phyloP scores from a whole-genome alignment of 2,888 invertebrate species.

The Amaurobius ferox region DNA sequence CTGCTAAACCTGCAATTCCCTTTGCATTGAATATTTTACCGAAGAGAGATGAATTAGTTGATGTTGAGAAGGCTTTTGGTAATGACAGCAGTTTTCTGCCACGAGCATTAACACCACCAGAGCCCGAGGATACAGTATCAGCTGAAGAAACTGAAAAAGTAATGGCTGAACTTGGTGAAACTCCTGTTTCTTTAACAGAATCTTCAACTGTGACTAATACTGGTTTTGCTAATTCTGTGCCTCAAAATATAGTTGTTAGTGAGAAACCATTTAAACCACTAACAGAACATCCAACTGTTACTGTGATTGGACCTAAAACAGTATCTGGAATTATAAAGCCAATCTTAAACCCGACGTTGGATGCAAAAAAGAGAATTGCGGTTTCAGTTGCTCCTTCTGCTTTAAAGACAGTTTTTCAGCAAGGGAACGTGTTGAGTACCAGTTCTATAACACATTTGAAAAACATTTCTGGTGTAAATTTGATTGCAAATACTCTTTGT shows the following conservation, averaged over 20 bases:
- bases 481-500: slow-evolving; percentile 7
- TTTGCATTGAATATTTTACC: slow-evolving; percentile 51
- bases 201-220: neutral
- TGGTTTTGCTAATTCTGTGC: neutral
- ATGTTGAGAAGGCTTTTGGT: slow-evolving; percentile 65
- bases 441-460: slow-evolving; percentile 31
- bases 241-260: neutral
- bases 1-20: slow-evolving; percentile 19
- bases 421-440: slow-evolving; percentile 10
- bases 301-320: neutral
- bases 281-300: slow-evolving; percentile 8
- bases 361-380: slow-evolving; percentile 3
- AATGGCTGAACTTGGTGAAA: slow-evolving; percentile 43
- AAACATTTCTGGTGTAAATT: slow-evolving; percentile 26
- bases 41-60: slow-evolving; percentile 62
- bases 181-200: neutral
- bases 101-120: slow-evolving; percentile 52
- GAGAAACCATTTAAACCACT: slow-evolving; percentile 25
- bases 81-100: slow-evolving; percentile 59
- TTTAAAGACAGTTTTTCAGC: slow-evolving; percentile 12
- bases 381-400: slow-evolving; percentile 9
- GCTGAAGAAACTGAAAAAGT: slow-evolving; percentile 60
- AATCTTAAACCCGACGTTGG: neutral
- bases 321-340: neutral
- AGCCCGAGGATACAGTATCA: slow-evolving; percentile 59